Evolutionary conservation across 2,797 vertebrate genomes (phyloP), one percentile per base, ranked within the genome.

Genomic region (Parauchenoglanis ngamensis): DNA sequence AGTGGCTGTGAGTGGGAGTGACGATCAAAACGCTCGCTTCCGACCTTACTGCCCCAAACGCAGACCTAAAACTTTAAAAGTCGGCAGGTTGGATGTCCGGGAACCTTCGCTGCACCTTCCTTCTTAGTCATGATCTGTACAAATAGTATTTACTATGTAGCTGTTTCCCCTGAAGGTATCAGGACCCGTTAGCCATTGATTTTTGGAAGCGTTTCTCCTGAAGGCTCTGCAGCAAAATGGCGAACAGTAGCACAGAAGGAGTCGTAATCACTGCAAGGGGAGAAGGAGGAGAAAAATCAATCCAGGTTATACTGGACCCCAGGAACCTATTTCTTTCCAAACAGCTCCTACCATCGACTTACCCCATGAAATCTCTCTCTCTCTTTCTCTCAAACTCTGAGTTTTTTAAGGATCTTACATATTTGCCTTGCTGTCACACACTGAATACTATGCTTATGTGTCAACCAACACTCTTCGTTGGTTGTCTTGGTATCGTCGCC

Each of bases 161-260:
- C 82, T 89, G 78, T 92, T 89, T 87, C 79, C 84, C 83, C 80
- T 7, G 17, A 80, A 59, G 87, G 49, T 88, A 65, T 49, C 56
- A 84, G 86, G 61, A 49, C 44, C 87, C 73, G 75, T 80, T 88
- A 88, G 87, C 63, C 89, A 91, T 92, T 90, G 92, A 92, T 93
- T 92, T 88, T 84, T 77, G 61, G 79, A 87, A 83, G 44, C 28
- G 35, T 44, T 86, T 89, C 87, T 91, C 85, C 82, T 76, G 78
- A 86, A 89, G 87, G 84, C 52, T 31, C 46, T 87, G 89, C 86
- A 85, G 88, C 85, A 88, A 92, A 92, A 91, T 91, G 89, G 88
- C 88, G 87, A 90, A 87, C 79, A 6, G 82, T 73, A 61, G 56
- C 86, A 84, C 87, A 87, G 84, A 77, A 75, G 75, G 59, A 84